phyloP scores from a whole-genome alignment of 2,888 invertebrate species.

The Silvanus unidentatus region DNA sequence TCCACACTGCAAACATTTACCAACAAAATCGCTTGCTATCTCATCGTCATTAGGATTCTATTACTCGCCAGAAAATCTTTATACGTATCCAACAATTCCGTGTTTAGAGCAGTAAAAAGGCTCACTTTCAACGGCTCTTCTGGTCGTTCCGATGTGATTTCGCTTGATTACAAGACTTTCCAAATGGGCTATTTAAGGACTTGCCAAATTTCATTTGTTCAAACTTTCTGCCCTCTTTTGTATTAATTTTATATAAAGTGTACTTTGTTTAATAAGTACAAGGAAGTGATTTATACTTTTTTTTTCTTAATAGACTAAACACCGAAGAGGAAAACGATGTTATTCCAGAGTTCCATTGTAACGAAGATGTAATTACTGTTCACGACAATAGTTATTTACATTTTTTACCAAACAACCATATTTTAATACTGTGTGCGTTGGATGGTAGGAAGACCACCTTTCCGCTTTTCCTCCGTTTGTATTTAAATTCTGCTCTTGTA shows the following conservation, averaged over 20 bases:
- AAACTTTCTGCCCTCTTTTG: slow-evolving; percentile 7
- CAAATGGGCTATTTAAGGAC: slow-evolving; percentile 17
- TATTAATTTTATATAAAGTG: not conserved
- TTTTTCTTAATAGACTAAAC: no score
- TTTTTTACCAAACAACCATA: no score
- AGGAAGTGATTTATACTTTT: no score
- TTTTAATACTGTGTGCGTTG: no score
- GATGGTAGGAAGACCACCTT: no score
- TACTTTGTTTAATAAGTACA: no score
- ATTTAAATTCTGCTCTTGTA: no score
- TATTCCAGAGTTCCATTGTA: no score
- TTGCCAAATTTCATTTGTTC: slow-evolving; percentile 13
- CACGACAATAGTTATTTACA: no score
- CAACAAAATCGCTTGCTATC: slow-evolving; percentile 21
- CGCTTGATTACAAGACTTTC: slow-evolving; percentile 25
- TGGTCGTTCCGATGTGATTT: slow-evolving; percentile 28
- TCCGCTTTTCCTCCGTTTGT: no score
- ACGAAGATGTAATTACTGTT: no score
- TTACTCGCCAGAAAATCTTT: slow-evolving; percentile 23
- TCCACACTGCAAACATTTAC: slow-evolving; percentile 15
- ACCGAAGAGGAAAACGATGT: no score
- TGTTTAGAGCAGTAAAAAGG: slow-evolving; percentile 27
- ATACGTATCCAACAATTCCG: slow-evolving; percentile 26
- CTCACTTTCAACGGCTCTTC: slow-evolving; percentile 21
- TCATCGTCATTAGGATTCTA: slow-evolving; percentile 32